Conservation (phyloP, 1,140 invertebrate genomes). For the Drosophila mayri region DNA sequence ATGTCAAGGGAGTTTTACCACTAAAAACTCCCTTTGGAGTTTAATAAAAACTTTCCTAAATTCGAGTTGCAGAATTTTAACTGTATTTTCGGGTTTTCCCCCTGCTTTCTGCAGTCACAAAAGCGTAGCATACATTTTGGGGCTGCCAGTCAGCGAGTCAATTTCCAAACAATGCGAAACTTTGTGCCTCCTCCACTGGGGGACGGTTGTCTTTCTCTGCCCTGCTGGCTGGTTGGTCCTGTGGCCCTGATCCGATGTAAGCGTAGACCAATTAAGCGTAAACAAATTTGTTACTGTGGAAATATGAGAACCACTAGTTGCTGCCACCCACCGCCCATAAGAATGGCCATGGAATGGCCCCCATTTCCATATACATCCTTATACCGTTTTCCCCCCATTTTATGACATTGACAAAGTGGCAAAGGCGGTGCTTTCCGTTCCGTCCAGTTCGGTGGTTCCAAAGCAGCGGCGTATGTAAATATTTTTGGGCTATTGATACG, state of each 20-base stretch:
- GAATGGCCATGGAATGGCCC: constrained; percentile 6
- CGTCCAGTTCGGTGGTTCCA: constrained; percentile 30
- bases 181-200: constrained; percentile 19
- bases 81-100: not conserved
- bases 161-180: constrained; percentile 26
- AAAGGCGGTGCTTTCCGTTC: constrained; percentile 25
- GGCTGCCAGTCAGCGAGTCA: constrained; percentile 20
- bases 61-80: not conserved
- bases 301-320: constrained; percentile 80
- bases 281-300: constrained; percentile 75
- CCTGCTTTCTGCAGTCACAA: constrained; percentile 4
- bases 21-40: not conserved
- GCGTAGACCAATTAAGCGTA: constrained; percentile 81
- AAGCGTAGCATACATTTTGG: constrained; percentile 38
- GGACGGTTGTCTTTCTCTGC: not conserved
- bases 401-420: constrained; percentile 70
- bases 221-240: constrained; percentile 15
- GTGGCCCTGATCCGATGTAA: constrained; percentile 61
- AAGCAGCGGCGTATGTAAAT: constrained; percentile 56
- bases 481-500: constrained; percentile 79
- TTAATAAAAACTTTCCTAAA: not conserved
- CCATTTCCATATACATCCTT: not conserved
- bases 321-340: constrained; percentile 34
- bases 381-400: not conserved
- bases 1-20: not conserved